phyloP scores from a whole-genome alignment of 2,888 invertebrate genomes.

The Trachelus stipa region DNA sequence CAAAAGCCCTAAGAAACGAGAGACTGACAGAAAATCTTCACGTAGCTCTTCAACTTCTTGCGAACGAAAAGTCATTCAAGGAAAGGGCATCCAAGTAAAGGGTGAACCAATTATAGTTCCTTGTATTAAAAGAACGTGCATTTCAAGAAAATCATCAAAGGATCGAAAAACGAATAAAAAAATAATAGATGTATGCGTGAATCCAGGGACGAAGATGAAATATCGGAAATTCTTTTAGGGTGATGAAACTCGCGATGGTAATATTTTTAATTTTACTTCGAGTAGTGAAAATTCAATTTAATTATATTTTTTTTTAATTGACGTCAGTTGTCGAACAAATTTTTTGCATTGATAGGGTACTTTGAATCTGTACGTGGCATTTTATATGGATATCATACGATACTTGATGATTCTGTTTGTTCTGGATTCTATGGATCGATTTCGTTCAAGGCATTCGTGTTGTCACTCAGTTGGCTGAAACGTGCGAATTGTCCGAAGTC shows the following conservation, averaged over 20 bases:
- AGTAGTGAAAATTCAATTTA: neutral
- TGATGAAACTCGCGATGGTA: neutral
- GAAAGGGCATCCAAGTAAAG: neutral
- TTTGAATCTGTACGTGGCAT: neutral
- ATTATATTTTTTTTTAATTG: too few species aligned
- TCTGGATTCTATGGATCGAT: neutral
- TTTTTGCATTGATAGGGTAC: too few species aligned
- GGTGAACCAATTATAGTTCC: neutral
- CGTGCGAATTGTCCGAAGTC: neutral
- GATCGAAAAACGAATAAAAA: neutral
- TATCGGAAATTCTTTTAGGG: neutral
- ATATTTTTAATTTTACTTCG: neutral
- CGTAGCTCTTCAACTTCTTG: neutral
- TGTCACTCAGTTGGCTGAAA: neutral
- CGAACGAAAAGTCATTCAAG: neutral
- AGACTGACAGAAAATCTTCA: neutral
- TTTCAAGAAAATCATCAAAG: neutral
- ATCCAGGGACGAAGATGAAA: neutral
- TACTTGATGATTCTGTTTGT: neutral
- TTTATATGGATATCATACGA: neutral
- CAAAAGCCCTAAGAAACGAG: neutral
- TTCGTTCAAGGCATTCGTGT: neutral
- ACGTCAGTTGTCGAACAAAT: too few species aligned
- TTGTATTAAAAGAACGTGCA: neutral
- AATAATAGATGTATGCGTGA: neutral